Conservation (phyloP, 30 jellyfish, hydroid and myxozoan genomes). For the Cassiopea andromeda region DNA sequence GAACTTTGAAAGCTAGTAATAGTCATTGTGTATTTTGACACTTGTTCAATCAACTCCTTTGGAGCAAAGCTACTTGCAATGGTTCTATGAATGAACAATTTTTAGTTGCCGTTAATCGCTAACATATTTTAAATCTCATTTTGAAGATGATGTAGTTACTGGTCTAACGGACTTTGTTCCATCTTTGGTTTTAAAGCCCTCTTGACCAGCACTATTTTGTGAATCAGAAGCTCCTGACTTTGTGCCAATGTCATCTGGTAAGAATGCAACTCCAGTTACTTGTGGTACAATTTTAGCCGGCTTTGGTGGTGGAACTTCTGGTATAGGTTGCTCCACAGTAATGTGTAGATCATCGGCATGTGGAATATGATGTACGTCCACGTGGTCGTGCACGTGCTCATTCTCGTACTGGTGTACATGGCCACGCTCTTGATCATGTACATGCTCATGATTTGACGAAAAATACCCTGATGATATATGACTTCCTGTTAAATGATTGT, state of each 20-base stretch:
- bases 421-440: neutral
- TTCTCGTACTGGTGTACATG: conserved; percentile 13
- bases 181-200: conserved; percentile 63
- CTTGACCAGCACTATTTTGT: conserved; percentile 59
- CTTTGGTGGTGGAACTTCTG: conserved; percentile 79
- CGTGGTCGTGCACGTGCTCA: conserved; percentile 43
- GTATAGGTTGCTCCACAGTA: conserved; percentile 73
- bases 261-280: conserved; percentile 72
- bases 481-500: conserved; percentile 2
- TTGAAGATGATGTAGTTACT: conserved; percentile 72
- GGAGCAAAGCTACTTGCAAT: too few relatives aligned
- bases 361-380: conserved; percentile 53
- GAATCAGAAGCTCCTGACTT: conserved; percentile 67
- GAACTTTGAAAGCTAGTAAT: too few relatives aligned
- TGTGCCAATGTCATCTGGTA: conserved; percentile 75
- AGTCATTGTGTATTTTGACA: too few relatives aligned
- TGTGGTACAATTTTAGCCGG: conserved; percentile 71
- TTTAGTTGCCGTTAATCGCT: neutral
- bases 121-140: neutral
- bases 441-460: conserved; percentile 25
- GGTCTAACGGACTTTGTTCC: conserved; percentile 54
- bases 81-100: too few relatives aligned
- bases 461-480: conserved; percentile 25
- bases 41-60: too few relatives aligned
- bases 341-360: conserved; percentile 71